Evolutionary conservation across 2,797 vertebrate species (phyloP), one percentile per base, ranked within the genome.

Genomic region (Sylvia borin): DNA sequence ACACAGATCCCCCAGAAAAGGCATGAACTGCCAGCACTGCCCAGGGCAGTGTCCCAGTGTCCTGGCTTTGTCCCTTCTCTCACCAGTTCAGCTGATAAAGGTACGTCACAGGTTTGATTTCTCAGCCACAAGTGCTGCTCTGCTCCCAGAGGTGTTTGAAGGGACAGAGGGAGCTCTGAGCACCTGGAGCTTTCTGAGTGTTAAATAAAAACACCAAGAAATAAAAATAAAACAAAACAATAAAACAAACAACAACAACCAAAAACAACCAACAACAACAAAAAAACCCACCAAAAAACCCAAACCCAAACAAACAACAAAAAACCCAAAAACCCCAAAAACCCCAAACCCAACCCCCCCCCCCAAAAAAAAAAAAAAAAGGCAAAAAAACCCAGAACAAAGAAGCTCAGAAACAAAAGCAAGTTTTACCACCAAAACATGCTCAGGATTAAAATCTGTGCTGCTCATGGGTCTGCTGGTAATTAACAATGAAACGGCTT

Each of bases 401-500:
- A 47, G 22, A 54, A 58, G 31, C 38, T 55, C 48, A 45, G 58
- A 88, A 94, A 80, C 48, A 85, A 93, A 80, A 54, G 54, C 48
- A 77, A 45, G 42, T 48, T 90, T 85, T 73, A 64, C 70, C 54
- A 75, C 57, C 70, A 80, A 78, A 83, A 77, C 61, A 53, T 17
- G 7, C 65, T 76, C 38, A 67, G 91, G 84, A 65, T 74, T 65
- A 47, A 88, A 84, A 88, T 36, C 50, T 3, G 0, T 15, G 25
- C 62, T 67, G 65, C 79, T 90, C 42, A 10, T 27, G 47, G 57
- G 72, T 12, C 40, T 60, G 65, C 58, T 92, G 5, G 2, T 88
- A 81, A 96, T 95, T 90, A 88, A 78, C 77, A 75, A 66, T 31
- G 58, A 90, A 88, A 94, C 34, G 76, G 73, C 70, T 92, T 80